Evolutionary conservation across 2,797 vertebrate species (phyloP).

Genomic region (Bothrops alternatus): DNA sequence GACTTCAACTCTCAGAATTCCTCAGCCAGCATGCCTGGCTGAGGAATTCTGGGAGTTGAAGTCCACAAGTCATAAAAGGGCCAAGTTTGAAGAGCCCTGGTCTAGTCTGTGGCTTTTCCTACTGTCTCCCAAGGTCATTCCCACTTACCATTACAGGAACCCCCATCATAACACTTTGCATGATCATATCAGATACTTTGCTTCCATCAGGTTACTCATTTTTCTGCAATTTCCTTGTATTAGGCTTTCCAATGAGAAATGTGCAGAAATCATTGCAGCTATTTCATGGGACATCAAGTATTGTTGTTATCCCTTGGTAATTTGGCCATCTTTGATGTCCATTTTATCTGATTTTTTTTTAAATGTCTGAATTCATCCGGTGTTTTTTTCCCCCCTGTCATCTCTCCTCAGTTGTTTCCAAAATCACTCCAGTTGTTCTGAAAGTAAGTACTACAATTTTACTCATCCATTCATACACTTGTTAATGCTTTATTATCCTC

Average conservation of each 20-base stretch:
- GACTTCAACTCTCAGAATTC: too few relatives aligned
- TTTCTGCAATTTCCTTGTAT: background rate
- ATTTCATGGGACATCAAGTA: background rate
- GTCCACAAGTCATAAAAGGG: too few relatives aligned
- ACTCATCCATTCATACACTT: background rate
- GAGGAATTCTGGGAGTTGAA: too few relatives aligned
- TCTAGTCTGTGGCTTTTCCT: too few relatives aligned
- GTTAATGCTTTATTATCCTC: background rate
- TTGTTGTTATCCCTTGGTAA: background rate
- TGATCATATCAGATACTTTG: background rate
- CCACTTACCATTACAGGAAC: too few relatives aligned
- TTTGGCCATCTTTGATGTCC: background rate
- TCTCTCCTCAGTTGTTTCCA: background rate
- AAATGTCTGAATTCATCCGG: background rate
- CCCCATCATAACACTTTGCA: background rate
- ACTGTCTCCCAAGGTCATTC: too few relatives aligned
- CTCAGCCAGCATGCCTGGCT: too few relatives aligned
- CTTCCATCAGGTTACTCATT: background rate
- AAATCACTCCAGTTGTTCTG: background rate
- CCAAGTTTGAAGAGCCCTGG: too few relatives aligned
- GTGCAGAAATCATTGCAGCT: background rate
- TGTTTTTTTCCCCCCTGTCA: background rate
- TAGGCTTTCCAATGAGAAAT: background rate
- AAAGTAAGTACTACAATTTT: background rate
- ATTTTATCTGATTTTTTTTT: background rate